Evolutionary conservation across 1,140 invertebrate genomes (phyloP), one percentile per base, ranked within the genome.

Genomic region (Oreohelix idahoensis): DNA sequence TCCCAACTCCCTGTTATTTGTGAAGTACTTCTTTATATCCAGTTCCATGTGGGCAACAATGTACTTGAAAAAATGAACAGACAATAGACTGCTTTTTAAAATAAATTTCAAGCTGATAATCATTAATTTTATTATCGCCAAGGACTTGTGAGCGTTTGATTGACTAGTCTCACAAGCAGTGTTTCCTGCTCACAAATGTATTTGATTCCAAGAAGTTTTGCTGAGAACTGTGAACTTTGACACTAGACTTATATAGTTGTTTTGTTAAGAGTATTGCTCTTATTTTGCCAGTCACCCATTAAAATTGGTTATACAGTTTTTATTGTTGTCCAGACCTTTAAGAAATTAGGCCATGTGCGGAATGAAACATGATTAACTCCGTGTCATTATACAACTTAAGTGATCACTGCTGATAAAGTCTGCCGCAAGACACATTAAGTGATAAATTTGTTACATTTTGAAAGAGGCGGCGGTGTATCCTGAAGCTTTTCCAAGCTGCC

Each of bases 11-110:
- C 53, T 58, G 5, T 5, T 58, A 11, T 15, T 58, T 23, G 53
- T 58, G 53, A 58, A 15, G 20, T 15, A 45, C 15, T 15, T 23
- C 23, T 58, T 58, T 11, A 11, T 20, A 58, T 4, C 26, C 26
- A 58, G 23, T 58, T 58, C 53, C 53, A 58, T 23, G 20, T 58
- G 23, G 53, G 4, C 53, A 58, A 15, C 53, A 15, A 58, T 10
- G 4, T 15, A 58, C 23, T 23, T 58, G 17, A 79, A 42, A 79
- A 42, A 39, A 80, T 80, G 79, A 71, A 80, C 79, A 80, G 79
- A 80, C 66, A 71, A 51, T 26, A 49, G 79, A 80, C 79, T 80
- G 79, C 79, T 51, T 80, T 71, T 79, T 39, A 66, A 42, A 71
- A 74, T 29, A 66, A 66, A 66, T 23, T 66, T 66, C 63, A 66